Evolutionary conservation across 2,888 invertebrate genomes (phyloP), one percentile per base, ranked within the genome.

Genomic region (Eupithecia subumbrata): DNA sequence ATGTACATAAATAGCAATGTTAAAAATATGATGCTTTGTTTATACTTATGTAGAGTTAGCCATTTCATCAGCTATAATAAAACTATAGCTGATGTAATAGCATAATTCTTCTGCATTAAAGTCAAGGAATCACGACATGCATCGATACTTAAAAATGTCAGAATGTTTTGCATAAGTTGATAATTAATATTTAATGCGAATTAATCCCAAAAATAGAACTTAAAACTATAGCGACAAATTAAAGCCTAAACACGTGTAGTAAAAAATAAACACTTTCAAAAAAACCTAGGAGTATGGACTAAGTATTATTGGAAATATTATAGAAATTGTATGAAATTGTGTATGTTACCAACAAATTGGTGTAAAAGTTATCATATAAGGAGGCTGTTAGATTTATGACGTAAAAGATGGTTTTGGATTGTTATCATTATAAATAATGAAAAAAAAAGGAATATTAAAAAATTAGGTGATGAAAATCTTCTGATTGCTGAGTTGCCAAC

Each of bases 371-470:
- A 52, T 56, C 52, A 40, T 43, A 77, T 70, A 70, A 34, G 73
- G 77, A 77, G 73, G 75, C 75, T 77, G 75, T 68, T 75, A 76
- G 69, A 72, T 67, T 69, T 56, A 69, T 64, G 14, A 56, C 30
- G 69, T 16, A 25, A 60, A 25, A 25, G 60, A 60, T 60, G 60
- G 60, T 60, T 60, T 60, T 60, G 25, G 60, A 60, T 25, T 60
- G 60, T 60, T 60, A 25, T 60, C 60, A 60, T 60, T 60, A 22
- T 56, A 12, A 22, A 56, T 56, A 60, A 60, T 60, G 22, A 60
- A 60, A 60, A 60, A 25, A 40, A 40, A 68, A 43, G 3, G 43
- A 67, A 67, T 25, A 14, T 63, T 63, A 25, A 14, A 68, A 68
- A 60, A 25, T 60, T 60, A 14, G 22, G 22, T 60, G 25, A 60